Base-by-base conservation (phyloP, 1,140 invertebrate genomes). In the Drosophila mauritiana region DNA sequence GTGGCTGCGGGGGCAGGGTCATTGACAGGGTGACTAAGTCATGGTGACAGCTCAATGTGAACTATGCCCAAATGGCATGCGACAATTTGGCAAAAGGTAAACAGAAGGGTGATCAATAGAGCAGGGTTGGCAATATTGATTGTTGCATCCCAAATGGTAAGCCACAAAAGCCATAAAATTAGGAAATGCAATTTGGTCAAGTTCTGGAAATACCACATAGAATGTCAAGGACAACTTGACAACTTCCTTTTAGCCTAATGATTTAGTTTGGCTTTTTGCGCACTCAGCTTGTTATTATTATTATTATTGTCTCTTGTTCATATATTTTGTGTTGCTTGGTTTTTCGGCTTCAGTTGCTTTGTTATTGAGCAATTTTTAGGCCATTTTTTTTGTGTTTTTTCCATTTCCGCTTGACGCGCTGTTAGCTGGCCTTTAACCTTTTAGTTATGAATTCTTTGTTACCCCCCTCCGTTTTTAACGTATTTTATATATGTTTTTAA, bases 31-130 rank as follows among this genome's bases (percentile, higher is more conserved):
- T 52, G 58, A 40, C 36, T 52, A 40, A 61, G 46, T 52, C 15
- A 40, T 12, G 46, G 52, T 76, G 79, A 82, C 74, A 78, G 62
- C 67, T 82, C 67, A 42, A 77, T 81, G 63, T 56, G 59, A 76
- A 72, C 65, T 80, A 81, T 64, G 55, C 45, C 46, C 65, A 62
- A 72, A 65, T 76, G 72, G 61, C 72, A 70, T 22, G 3, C 42
- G 78, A 31, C 53, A 69, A 46, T 48, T n/a, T 42, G 57, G 10
- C 62, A 12, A 39, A 48, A 65, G 55, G 55, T 57, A 57, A 48
- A 59, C 34, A 40, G 8, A 27, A 65, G 11, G 55, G 13, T 13
- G 15, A 46, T 27, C 4, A 46, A 20, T 25, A 4, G 1, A 6
- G 43, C 11, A 45, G 37, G 54, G 37, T 7, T 40, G 53, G 13